These are phyloP conservation scores for Anadara kagoshimensis DNA, from an alignment of 1,140 invertebrate genomes.

Conservation along the genomic window DNA sequence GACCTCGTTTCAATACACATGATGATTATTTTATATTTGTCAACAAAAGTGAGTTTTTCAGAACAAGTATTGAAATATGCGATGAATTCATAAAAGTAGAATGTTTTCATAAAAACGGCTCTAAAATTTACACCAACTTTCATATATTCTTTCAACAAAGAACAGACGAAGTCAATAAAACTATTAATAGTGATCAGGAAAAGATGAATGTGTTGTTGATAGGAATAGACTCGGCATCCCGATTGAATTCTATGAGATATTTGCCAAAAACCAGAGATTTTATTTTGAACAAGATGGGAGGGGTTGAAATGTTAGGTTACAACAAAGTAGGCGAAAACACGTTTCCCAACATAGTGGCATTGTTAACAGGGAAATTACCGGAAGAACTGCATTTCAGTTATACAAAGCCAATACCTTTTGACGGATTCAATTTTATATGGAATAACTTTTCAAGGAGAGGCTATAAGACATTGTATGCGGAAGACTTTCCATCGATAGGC, in stretches of 20 bases:
- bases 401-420: conserved; percentile 63
- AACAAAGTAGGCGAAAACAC: conserved; percentile 73
- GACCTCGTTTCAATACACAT: conserved; percentile 24
- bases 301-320: conserved; percentile 69
- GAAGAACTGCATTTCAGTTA: conserved; percentile 71
- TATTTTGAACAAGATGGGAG: conserved; percentile 71
- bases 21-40: conserved; percentile 46
- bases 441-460: conserved; percentile 73
- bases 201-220: conserved; percentile 82
- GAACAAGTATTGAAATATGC: conserved; percentile 30
- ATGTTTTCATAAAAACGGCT: conserved; percentile 56
- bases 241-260: conserved; percentile 87
- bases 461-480: conserved; percentile 75
- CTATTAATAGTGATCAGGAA: conserved; percentile 23
- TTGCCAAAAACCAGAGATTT: conserved; percentile 83
- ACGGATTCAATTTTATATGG: conserved; percentile 75
- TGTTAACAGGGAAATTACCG: conserved; percentile 67
- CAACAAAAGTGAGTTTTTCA: conserved; percentile 33
- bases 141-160: conserved; percentile 66
- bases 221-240: conserved; percentile 91
- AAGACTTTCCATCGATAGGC: conserved; percentile 74
- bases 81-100: conserved; percentile 65
- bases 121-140: conserved; percentile 72
- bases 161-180: conserved; percentile 10
- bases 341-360: conserved; percentile 70